These are phyloP conservation scores for Synergus laeviventris DNA, from an alignment of 2,888 invertebrate species.

Conservation along the genomic window DNA sequence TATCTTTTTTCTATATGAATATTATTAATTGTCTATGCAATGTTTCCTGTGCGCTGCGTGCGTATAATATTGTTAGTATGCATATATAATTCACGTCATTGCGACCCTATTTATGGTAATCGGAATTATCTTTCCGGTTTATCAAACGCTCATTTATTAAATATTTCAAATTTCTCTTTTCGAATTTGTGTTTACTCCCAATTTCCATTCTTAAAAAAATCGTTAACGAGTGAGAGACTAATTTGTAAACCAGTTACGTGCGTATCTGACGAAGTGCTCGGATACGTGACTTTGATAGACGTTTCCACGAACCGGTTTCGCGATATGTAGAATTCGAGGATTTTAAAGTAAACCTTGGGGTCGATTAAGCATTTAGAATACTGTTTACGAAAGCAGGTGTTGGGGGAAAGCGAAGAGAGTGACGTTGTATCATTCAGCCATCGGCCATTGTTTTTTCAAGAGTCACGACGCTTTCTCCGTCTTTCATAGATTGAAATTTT, in stretches of 20 bases:
- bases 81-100: background rate
- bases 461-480: background rate
- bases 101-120: background rate
- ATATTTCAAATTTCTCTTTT: background rate
- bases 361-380: constrained; percentile 22
- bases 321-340: constrained; percentile 31
- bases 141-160: background rate
- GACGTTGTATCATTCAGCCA: background rate
- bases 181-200: background rate
- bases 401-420: background rate
- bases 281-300: constrained; percentile 40
- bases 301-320: constrained; percentile 21
- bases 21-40: too few species aligned
- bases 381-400: background rate
- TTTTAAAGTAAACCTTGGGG: constrained; percentile 32
- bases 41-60: too few species aligned
- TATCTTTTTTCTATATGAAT: too few species aligned
- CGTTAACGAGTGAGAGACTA: background rate
- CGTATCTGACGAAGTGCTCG: constrained; percentile 14
- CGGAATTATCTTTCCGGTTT: background rate
- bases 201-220: background rate
- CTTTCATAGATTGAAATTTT: background rate
- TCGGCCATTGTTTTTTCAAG: constrained; percentile 7
- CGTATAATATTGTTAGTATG: too few species aligned
- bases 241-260: constrained; percentile 36